phyloP scores from a whole-genome alignment of 2,888 invertebrate genomes.

The Drosophila infuscata region DNA sequence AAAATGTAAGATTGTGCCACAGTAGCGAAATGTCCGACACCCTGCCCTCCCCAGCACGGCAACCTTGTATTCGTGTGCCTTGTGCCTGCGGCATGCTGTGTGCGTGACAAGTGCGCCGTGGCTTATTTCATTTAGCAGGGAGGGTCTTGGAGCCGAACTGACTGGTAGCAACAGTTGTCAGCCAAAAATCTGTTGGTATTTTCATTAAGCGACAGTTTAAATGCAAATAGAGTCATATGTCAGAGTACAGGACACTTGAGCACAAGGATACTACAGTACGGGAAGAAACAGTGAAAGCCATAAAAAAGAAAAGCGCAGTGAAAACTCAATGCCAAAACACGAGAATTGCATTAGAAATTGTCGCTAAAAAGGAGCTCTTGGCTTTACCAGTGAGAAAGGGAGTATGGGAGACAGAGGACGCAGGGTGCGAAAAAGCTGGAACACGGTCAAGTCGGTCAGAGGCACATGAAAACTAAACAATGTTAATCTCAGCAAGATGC shows the following conservation, averaged over 20 bases:
- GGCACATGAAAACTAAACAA: constrained; percentile 9
- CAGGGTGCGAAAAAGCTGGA: not conserved
- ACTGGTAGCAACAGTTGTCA: constrained; percentile 50
- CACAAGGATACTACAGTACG: constrained; percentile 38
- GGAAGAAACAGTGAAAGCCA: constrained; percentile 17
- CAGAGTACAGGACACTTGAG: constrained; percentile 35
- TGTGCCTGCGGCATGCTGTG: not conserved
- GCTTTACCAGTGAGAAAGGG: not conserved
- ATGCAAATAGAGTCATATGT: constrained; percentile 32
- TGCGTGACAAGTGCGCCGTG: constrained; percentile 26
- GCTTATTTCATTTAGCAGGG: constrained; percentile 32
- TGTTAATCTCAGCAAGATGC: constrained; percentile 1
- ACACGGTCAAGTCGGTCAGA: constrained; percentile 14
- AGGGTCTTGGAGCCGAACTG: constrained; percentile 14
- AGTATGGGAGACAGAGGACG: not conserved
- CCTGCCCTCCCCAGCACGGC: not conserved
- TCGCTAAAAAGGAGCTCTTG: constrained; percentile 9
- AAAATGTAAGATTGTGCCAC: constrained; percentile 53
- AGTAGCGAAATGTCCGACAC: not conserved
- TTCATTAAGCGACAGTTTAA: constrained; percentile 36
- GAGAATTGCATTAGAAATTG: constrained; percentile 56
- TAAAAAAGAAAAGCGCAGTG: constrained; percentile 15
- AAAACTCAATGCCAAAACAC: constrained; percentile 40
- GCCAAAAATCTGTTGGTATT: constrained; percentile 29
- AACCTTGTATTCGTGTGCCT: not conserved